Evolutionary conservation across 2,888 invertebrate species (phyloP).

Genomic region (Acanthococcus lagerstroemiae): DNA sequence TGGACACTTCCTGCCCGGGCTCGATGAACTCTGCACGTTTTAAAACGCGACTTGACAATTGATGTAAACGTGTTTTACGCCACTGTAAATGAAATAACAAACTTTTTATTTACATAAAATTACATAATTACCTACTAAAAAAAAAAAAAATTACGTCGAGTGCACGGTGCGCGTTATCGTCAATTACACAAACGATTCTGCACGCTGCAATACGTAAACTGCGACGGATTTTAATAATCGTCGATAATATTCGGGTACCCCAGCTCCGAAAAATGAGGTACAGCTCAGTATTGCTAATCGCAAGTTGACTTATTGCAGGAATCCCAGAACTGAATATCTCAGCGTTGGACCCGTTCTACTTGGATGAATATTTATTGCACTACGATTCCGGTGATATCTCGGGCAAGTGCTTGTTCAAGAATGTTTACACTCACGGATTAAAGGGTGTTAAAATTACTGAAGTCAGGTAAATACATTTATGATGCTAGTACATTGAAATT

Average conservation of each 20-base stretch:
- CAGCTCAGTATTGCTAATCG: too few species aligned
- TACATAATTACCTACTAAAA: too few species aligned
- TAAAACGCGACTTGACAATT: slow-evolving; percentile 4
- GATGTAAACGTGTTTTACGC: slow-evolving; percentile 1
- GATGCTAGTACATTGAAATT: too few species aligned
- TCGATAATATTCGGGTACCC: too few species aligned
- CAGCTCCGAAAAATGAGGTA: too few species aligned
- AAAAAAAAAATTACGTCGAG: too few species aligned
- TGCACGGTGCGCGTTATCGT: too few species aligned
- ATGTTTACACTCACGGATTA: slow-evolving; percentile 37
- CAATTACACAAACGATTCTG: too few species aligned
- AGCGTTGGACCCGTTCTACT: slow-evolving; percentile 38
- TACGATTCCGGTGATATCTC: slow-evolving; percentile 37
- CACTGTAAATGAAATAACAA: too few species aligned
- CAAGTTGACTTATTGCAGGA: slow-evolving; percentile 39
- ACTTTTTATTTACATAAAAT: too few species aligned
- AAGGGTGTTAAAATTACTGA: slow-evolving; percentile 36
- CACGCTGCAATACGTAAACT: too few species aligned
- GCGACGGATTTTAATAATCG: too few species aligned
- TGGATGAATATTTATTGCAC: slow-evolving; percentile 37
- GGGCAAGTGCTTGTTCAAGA: slow-evolving; percentile 37
- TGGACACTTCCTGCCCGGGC: slow-evolving; percentile 13
- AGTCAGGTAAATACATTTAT: slow-evolving; percentile 37
- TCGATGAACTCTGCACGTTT: not conserved
- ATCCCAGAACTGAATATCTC: slow-evolving; percentile 48